Evolutionary conservation across 2,113 vertebrate species (phyloP).

Genomic region (Uria lomvia): DNA sequence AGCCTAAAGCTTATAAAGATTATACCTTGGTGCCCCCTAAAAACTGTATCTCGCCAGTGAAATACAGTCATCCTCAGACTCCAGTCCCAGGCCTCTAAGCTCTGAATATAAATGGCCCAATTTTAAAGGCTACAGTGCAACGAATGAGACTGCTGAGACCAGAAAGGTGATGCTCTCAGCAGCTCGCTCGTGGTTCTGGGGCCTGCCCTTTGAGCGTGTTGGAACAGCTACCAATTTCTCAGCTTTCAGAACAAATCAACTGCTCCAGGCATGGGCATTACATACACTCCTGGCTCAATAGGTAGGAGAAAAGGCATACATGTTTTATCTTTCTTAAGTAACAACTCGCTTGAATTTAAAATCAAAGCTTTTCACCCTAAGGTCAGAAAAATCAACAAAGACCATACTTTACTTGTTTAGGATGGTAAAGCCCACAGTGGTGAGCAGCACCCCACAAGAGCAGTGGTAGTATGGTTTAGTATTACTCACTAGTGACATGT

Average conservation of each 20-base stretch:
- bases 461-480: not conserved
- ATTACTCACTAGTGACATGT: not conserved
- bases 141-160: not conserved
- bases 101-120: not conserved
- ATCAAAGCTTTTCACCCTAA: not conserved
- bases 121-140: not conserved
- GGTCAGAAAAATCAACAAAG: not conserved
- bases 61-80: not conserved
- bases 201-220: not conserved
- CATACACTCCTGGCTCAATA: accelerated
- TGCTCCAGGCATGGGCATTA: accelerated
- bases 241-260: not conserved
- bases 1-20: not conserved
- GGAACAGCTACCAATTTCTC: not conserved
- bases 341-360: not conserved
- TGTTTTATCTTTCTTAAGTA: not conserved
- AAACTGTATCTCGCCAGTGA: not conserved
- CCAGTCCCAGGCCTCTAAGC: not conserved
- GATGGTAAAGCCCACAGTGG: not conserved
- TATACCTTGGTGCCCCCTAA: not conserved
- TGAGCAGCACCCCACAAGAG: accelerated
- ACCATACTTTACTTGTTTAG: not conserved
- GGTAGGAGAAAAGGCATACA: not conserved
- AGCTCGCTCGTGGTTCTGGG: accelerated
- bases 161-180: not conserved